Evolutionary conservation across 2,888 invertebrate genomes (phyloP).

Genomic region (Caenorhabditis sp.): DNA sequence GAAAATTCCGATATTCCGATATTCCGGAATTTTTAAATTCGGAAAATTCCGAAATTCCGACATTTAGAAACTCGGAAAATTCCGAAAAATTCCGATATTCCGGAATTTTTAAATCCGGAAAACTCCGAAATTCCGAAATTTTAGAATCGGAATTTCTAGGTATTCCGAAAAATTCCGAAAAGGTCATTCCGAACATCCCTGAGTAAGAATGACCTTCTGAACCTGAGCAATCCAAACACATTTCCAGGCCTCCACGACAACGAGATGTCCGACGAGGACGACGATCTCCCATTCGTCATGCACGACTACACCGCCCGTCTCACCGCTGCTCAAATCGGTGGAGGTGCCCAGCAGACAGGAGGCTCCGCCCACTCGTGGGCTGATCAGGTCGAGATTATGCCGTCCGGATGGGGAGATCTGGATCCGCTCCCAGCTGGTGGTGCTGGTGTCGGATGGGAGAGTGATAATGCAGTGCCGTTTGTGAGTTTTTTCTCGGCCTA

Average conservation of each 20-base stretch:
- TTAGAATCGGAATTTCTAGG: too few species aligned
- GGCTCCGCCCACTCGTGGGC: slow-evolving; percentile 41
- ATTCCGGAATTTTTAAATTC: too few species aligned
- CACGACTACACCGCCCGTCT: slow-evolving; percentile 65
- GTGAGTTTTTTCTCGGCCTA: slow-evolving; percentile 41
- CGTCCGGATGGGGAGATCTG: slow-evolving; percentile 72
- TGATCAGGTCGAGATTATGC: slow-evolving; percentile 54
- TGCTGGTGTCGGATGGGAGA: neutral
- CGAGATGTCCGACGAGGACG: slow-evolving; percentile 79
- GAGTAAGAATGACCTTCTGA: neutral
- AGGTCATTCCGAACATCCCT: too few species aligned
- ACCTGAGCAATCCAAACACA: neutral
- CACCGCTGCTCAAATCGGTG: slow-evolving; percentile 17
- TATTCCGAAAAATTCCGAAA: too few species aligned
- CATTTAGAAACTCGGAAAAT: too few species aligned
- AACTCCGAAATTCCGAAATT: too few species aligned
- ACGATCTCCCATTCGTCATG: slow-evolving; percentile 66
- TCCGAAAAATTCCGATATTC: too few species aligned
- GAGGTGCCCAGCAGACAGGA: neutral
- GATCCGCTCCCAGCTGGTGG: neutral
- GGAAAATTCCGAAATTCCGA: too few species aligned
- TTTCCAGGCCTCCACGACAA: slow-evolving; percentile 64
- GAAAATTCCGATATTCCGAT: too few species aligned
- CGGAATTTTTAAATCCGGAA: too few species aligned
- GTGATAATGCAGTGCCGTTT: slow-evolving; percentile 38